Conservation (phyloP, 2,888 invertebrate genomes). For the Tetanocera ferruginea region DNA sequence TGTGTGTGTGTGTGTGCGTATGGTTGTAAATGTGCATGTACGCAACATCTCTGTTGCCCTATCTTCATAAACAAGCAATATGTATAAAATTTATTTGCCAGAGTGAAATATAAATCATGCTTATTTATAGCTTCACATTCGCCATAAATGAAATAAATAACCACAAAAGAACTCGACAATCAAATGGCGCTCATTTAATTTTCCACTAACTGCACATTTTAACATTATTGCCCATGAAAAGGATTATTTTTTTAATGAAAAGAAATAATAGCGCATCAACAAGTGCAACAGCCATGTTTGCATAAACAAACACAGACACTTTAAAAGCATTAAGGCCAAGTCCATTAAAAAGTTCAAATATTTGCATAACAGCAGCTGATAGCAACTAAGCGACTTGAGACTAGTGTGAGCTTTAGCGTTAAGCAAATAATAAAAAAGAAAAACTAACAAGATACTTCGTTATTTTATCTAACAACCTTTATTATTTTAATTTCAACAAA, state of each 20-base stretch:
- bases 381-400: background rate
- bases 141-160: too few species aligned
- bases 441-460: too few species aligned
- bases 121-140: background rate
- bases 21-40: background rate
- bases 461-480: too few species aligned
- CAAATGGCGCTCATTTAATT: too few species aligned
- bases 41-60: too few species aligned
- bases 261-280: background rate
- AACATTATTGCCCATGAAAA: background rate
- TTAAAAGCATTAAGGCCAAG: background rate
- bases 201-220: too few species aligned
- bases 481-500: too few species aligned
- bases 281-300: background rate
- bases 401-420: background rate
- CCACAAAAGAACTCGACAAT: too few species aligned
- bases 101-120: background rate
- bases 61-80: too few species aligned
- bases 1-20: background rate
- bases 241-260: background rate
- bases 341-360: slow-evolving; percentile 9
- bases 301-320: background rate
- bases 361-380: background rate
- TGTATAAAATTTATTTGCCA: background rate
- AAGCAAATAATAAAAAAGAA: too few species aligned